A percentile compares a stretch with the other conserved stretches of the same genome.
These are phyloP conservation scores for Melanotaenia parkinsoni DNA, from an alignment of 2,797 vertebrate genomes.

Conservation along the genomic window DNA sequence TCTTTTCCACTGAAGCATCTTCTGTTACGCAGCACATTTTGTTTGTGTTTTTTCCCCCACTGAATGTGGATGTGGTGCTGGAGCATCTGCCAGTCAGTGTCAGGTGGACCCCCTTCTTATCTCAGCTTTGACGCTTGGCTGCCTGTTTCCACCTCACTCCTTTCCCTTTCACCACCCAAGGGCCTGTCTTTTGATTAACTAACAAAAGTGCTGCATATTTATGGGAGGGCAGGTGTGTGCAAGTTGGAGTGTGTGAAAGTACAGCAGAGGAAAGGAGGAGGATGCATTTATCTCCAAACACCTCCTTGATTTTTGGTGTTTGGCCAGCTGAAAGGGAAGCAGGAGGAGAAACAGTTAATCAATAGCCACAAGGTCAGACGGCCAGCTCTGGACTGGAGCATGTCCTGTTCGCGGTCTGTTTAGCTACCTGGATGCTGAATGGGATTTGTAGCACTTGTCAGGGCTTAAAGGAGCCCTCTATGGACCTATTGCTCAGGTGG, in stretches of 20 bases:
- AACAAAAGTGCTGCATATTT: constrained; percentile 58
- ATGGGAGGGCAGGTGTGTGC: constrained; percentile 14
- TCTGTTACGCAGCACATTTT: constrained; percentile 69
- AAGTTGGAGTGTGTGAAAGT: constrained; percentile 23
- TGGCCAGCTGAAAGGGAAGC: constrained; percentile 69
- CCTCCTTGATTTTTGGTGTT: constrained; percentile 35
- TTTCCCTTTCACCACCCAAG: constrained; percentile 54
- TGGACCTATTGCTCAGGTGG: constrained; percentile 66
- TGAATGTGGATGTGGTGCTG: constrained; percentile 22
- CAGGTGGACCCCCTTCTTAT: constrained; percentile 57
- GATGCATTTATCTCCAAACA: constrained; percentile 37
- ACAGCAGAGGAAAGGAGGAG: constrained; percentile 35
- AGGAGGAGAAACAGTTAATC: constrained; percentile 80
- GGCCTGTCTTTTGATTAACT: constrained; percentile 60
- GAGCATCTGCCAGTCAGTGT: constrained; percentile 30
- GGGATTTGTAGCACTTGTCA: constrained; percentile 90
- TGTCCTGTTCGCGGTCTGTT: constrained; percentile 81
- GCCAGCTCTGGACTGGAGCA: constrained; percentile 73
- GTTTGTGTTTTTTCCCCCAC: constrained; percentile 19
- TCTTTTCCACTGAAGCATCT: constrained; percentile 64
- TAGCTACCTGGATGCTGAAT: constrained; percentile 64
- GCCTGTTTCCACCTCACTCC: constrained; percentile 57
- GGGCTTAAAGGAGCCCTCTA: constrained; percentile 85
- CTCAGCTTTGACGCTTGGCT: constrained; percentile 23
- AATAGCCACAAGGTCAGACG: constrained; percentile 84